These are phyloP conservation scores for Plestiodon gilberti DNA, from an alignment of 2,113 vertebrate species.

Conservation along the genomic window DNA sequence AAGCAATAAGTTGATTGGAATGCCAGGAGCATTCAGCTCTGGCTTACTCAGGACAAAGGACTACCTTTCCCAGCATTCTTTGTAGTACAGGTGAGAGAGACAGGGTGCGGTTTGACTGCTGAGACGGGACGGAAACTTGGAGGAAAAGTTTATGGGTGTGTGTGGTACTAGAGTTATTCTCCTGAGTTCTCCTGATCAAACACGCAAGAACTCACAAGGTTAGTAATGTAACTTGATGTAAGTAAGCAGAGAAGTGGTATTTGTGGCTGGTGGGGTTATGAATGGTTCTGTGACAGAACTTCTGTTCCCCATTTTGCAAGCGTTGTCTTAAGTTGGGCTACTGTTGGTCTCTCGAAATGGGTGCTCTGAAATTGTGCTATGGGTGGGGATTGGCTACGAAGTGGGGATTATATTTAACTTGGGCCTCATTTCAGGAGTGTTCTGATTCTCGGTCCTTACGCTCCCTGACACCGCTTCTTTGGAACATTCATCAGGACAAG, in stretches of 20 bases:
- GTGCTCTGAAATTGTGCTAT: neutral
- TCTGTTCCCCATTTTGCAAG: neutral
- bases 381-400: neutral
- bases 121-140: too few relatives aligned
- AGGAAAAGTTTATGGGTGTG: neutral
- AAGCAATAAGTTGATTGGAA: neutral
- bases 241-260: too few relatives aligned
- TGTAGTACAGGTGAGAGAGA: neutral
- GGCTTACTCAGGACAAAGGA: neutral
- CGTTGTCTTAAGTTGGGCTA: neutral
- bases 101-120: neutral
- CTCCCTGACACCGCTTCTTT: neutral
- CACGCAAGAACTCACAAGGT: neutral
- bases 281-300: neutral
- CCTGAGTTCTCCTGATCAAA: neutral
- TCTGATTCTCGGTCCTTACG: neutral
- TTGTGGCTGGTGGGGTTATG: neutral
- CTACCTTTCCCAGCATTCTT: conserved; percentile 33
- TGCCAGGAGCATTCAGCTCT: too few relatives aligned
- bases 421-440: neutral
- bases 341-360: neutral
- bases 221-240: neutral
- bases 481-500: neutral
- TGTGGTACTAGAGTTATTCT: neutral
- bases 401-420: neutral